Base-by-base conservation (phyloP, 2,113 vertebrate species). In the Megaceryle maxima region DNA sequence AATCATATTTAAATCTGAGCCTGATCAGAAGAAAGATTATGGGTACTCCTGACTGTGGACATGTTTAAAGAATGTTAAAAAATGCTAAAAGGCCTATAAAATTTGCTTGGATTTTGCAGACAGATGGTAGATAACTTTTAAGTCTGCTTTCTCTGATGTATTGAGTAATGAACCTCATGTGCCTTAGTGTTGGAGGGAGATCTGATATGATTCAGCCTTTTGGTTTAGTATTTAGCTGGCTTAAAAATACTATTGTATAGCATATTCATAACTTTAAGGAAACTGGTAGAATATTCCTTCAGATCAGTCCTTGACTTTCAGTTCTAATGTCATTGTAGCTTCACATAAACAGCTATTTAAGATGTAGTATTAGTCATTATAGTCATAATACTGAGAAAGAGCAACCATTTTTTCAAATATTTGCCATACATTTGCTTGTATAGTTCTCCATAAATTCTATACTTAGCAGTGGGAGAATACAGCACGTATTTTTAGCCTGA, bases 141-240 rank as follows among this genome's bases (percentile, higher is more conserved):
- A 95, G 90, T 92, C 91, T 94, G 84, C 78, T 91, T 95, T 93
- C 46, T 88, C 63, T 90, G 78, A 77, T 95, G 87, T 89, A 66
- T 93, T 96, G 93, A 95, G 90, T 96, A 94, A 97, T 96, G 91
- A 94, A 94, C 94, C 77, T 94, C 90, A 76, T 91, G 92, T 94
- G 86, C 88, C 87, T 94, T 84, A 78, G 66, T 96, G 95, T 89
- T 97, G 96, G 95, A 96, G 86, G 57, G 69, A 94, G 86, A 87
- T 88, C 75, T 94, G 86, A 59, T 94, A 88, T 93, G 95, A 96
- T 93, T 97, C 96, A 96, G 86, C 73, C 56, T 96, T 83, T 72
- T 74, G 95, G 62, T 87, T 95, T 73, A 66, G 83, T 88, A 87
- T 31, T 92, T 93, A 53, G 62, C 69, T 91, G 92, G 66, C 87